Evolutionary conservation across 2,888 invertebrate species (phyloP).

Genomic region (Lasioglossum figueresi): DNA sequence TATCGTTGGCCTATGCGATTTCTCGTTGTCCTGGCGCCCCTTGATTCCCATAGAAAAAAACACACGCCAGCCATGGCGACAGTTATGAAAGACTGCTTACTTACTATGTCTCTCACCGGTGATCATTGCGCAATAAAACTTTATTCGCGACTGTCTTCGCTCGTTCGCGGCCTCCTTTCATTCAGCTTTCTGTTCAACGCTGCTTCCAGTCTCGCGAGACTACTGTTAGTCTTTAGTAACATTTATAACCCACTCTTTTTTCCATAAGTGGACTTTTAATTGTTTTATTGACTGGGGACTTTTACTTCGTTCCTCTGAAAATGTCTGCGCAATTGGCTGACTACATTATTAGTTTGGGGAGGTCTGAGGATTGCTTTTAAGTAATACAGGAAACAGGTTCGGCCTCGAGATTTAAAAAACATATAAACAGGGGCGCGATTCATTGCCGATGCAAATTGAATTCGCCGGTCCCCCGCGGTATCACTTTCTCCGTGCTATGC

Average conservation of each 20-base stretch:
- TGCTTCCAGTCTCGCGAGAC: not conserved
- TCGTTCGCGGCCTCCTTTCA: slow-evolving; percentile 24
- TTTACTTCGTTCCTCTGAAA: not conserved
- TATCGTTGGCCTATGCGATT: slow-evolving; percentile 44
- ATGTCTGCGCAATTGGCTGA: not conserved
- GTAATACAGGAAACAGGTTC: not conserved
- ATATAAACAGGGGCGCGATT: not conserved
- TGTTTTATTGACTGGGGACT: not conserved
- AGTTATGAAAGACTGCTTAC: slow-evolving; percentile 48
- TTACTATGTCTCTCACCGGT: slow-evolving; percentile 27
- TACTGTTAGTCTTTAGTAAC: not conserved
- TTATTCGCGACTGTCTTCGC: slow-evolving; percentile 31
- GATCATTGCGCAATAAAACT: slow-evolving; percentile 47
- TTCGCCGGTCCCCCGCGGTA: not conserved
- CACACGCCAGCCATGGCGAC: not conserved
- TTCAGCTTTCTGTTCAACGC: not conserved
- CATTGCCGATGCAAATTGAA: not conserved
- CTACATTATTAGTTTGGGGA: not conserved
- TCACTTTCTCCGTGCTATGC: slow-evolving; percentile 2
- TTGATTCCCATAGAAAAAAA: slow-evolving; percentile 22
- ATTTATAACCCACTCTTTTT: too few relatives aligned
- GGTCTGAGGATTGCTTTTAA: not conserved
- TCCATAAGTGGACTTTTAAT: not conserved
- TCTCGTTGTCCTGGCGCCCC: slow-evolving; percentile 6
- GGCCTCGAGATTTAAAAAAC: not conserved